A percentile compares a stretch with the other conserved stretches of the same genome.
Evolutionary conservation across 2,797 vertebrate species (phyloP).

Genomic region (Aphelocoma californica): DNA sequence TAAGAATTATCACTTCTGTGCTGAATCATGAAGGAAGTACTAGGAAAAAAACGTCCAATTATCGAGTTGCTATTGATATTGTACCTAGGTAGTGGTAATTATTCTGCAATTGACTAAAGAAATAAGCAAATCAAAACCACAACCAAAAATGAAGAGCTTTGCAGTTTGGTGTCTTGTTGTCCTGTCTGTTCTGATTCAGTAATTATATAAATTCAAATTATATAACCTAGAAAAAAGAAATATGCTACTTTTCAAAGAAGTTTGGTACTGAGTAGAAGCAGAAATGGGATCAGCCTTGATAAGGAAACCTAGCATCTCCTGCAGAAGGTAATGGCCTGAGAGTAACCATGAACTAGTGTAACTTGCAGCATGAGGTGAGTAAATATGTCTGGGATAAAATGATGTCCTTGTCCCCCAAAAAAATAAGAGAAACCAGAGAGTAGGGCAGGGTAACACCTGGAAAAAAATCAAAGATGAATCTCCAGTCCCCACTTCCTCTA

Average conservation of each 20-base stretch:
- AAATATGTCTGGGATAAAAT: background rate
- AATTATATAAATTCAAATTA: background rate
- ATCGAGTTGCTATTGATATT: background rate
- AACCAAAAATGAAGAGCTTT: background rate
- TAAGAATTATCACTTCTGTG: background rate
- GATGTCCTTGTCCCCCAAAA: background rate
- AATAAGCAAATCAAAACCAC: background rate
- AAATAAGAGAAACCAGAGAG: background rate
- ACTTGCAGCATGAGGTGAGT: background rate
- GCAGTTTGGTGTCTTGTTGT: background rate
- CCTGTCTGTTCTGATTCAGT: background rate
- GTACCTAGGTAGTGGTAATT: background rate
- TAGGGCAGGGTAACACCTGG: background rate
- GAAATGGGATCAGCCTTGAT: background rate
- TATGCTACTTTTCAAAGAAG: background rate
- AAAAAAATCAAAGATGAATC: background rate
- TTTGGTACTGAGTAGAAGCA: background rate
- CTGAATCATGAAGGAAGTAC: background rate
- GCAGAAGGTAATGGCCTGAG: background rate
- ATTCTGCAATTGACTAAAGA: background rate
- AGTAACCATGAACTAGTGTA: background rate
- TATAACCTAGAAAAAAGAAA: background rate
- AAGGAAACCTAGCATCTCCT: background rate
- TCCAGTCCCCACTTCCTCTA: background rate
- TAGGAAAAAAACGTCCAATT: background rate